Percentiles rank a stretch among this genome's conserved stretches.
Evolutionary conservation across 2,797 vertebrate species (phyloP).

Genomic region (Tolypeutes matacus): DNA sequence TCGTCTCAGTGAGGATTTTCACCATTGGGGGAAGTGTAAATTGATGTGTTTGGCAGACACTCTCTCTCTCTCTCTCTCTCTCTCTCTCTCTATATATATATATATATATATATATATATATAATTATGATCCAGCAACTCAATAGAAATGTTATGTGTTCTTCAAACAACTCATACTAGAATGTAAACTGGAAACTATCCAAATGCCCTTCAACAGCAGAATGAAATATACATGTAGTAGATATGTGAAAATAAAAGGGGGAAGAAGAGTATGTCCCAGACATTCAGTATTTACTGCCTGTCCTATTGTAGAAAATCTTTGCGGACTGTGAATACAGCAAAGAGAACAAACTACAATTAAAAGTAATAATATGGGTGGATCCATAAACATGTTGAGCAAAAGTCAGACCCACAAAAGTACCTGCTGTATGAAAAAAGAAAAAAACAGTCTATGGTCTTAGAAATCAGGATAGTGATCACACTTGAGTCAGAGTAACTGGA

Average conservation of each 20-base stretch:
- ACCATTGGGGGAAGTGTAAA: too few relatives aligned
- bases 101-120: neutral
- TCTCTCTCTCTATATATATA: too few relatives aligned
- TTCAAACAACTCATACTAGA: neutral
- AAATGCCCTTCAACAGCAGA: neutral
- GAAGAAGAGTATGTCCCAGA: neutral
- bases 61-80: too few relatives aligned
- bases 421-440: neutral
- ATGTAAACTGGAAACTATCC: neutral
- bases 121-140: neutral
- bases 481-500: neutral
- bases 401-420: neutral
- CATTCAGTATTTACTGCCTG: neutral
- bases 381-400: neutral
- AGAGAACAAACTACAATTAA: neutral
- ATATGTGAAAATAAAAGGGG: neutral
- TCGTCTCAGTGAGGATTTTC: neutral
- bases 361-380: neutral
- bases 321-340: neutral
- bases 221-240: neutral
- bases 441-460: neutral
- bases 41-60: neutral
- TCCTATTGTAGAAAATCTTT: neutral
- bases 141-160: neutral
- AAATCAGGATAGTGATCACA: neutral